phyloP scores from a whole-genome alignment of 2,888 invertebrate species.

The Automeris io region DNA sequence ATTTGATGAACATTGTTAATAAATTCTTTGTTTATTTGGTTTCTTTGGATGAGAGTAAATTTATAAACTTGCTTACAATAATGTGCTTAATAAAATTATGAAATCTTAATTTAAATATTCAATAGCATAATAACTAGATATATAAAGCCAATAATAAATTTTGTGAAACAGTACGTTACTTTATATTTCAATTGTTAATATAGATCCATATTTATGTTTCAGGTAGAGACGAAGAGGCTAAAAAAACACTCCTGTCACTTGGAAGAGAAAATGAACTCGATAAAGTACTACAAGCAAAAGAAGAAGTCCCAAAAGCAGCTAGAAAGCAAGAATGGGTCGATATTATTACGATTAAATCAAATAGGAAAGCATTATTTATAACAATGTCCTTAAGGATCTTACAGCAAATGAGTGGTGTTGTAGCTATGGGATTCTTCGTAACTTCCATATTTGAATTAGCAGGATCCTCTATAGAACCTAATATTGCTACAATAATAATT shows the following conservation, averaged over 20 bases:
- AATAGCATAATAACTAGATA: too few species aligned
- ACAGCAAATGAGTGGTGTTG: slow-evolving; percentile 36
- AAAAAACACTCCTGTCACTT: slow-evolving; percentile 23
- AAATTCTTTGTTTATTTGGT: too few species aligned
- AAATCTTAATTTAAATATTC: too few species aligned
- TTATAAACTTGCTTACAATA: too few species aligned
- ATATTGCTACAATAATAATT: slow-evolving; percentile 40
- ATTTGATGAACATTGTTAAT: too few species aligned
- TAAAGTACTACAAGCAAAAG: slow-evolving; percentile 20
- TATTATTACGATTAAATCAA: slow-evolving; percentile 30
- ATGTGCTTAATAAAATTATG: too few species aligned
- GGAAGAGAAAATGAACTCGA: slow-evolving; percentile 35
- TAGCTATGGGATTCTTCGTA: slow-evolving; percentile 31
- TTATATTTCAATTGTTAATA: too few species aligned
- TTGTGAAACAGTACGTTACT: too few species aligned
- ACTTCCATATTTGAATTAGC: slow-evolving; percentile 39
- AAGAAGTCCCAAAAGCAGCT: slow-evolving; percentile 14
- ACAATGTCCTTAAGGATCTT: slow-evolving; percentile 29
- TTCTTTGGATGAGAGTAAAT: too few species aligned
- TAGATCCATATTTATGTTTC: too few species aligned
- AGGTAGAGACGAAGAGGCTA: slow-evolving; percentile 29
- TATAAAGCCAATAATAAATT: too few species aligned
- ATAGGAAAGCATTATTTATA: slow-evolving; percentile 35
- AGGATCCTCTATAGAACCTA: slow-evolving; percentile 29
- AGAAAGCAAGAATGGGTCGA: slow-evolving; percentile 26